These are phyloP conservation scores for Cherax quadricarinatus DNA, from an alignment of 1,140 invertebrate species.

Conservation along the genomic window DNA sequence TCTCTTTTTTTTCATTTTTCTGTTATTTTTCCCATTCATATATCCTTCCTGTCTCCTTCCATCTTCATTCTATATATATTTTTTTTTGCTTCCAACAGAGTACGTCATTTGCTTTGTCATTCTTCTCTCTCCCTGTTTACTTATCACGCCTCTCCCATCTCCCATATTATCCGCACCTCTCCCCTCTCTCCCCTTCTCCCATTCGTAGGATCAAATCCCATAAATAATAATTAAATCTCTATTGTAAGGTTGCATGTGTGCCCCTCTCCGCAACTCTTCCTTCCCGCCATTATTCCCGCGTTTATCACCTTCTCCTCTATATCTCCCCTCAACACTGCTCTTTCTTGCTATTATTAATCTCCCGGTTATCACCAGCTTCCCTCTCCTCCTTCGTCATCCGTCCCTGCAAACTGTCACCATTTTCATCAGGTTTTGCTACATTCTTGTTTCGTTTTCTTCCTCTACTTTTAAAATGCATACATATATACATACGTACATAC, in stretches of 20 bases:
- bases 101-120: not conserved
- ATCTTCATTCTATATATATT: not conserved
- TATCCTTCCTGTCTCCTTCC: not conserved
- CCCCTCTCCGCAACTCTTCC: not conserved
- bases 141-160: not conserved
- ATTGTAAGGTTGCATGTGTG: not conserved
- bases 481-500: too few species aligned
- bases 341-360: not conserved
- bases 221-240: not conserved
- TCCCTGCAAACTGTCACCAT: not conserved
- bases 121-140: slow-evolving; percentile 1
- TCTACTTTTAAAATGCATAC: too few species aligned
- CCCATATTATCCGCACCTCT: not conserved
- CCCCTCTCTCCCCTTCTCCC: not conserved
- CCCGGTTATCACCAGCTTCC: not conserved
- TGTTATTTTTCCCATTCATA: not conserved
- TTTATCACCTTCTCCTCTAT: not conserved
- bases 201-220: not conserved
- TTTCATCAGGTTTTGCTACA: not conserved
- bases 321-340: not conserved
- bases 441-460: not conserved
- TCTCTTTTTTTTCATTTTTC: too few species aligned
- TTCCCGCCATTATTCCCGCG: not conserved
- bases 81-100: not conserved
- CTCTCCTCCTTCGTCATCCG: not conserved